phyloP scores from a whole-genome alignment of 1,140 invertebrate species.

The Atta cephalotes region DNA sequence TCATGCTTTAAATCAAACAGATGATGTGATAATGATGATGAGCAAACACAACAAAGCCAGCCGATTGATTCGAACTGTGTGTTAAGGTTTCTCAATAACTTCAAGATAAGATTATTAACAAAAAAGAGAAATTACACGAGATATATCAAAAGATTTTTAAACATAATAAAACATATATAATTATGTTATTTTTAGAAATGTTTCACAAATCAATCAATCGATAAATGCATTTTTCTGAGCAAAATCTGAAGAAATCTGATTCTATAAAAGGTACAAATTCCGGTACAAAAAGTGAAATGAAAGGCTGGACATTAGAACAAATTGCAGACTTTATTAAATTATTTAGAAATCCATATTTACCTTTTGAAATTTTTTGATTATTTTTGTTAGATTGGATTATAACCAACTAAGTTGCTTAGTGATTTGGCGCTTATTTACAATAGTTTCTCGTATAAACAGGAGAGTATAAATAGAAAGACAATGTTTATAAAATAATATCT shows the following conservation, averaged over 20 bases:
- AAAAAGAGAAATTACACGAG: background rate
- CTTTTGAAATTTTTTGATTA: conserved; percentile 96
- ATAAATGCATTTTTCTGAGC: conserved; percentile 98
- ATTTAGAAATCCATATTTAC: conserved; percentile 98
- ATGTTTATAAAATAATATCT: conserved; percentile 64
- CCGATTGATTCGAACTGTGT: conserved; percentile 99
- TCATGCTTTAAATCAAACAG: conserved; percentile 87
- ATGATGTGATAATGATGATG: conserved; percentile 84
- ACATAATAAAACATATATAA: background rate
- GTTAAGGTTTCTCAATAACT: conserved; percentile 99
- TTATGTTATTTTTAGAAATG: conserved; percentile 90
- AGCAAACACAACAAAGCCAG: conserved; percentile 90
- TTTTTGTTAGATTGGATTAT: conserved; percentile 96
- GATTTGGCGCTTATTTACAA: conserved; percentile 64
- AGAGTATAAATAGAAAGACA: conserved; percentile 71
- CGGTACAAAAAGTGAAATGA: conserved; percentile 85
- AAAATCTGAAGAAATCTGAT: conserved; percentile 94
- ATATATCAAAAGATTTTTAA: background rate
- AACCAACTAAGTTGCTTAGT: conserved; percentile 87
- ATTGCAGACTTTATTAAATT: conserved; percentile 98
- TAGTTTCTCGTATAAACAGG: background rate
- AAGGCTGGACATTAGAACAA: conserved; percentile 95
- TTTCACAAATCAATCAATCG: conserved; percentile 96
- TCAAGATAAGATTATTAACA: conserved; percentile 91
- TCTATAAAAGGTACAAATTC: conserved; percentile 84